Evolutionary conservation across 2,113 vertebrate species (phyloP).

Genomic region (Ovis canadensis): DNA sequence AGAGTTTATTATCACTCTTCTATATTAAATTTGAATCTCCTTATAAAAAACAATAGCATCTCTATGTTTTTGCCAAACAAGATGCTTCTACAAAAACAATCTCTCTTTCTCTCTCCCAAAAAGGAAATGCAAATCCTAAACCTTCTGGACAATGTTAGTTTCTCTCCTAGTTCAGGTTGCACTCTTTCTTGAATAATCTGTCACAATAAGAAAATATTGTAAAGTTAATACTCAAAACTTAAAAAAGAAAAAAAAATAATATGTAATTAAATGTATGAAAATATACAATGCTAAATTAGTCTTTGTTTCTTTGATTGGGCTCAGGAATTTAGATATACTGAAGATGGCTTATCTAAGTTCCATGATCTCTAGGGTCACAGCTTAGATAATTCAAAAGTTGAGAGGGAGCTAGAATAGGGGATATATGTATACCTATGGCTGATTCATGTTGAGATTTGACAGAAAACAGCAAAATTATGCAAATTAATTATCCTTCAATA

Average conservation of each 20-base stretch:
- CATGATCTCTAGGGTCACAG: not conserved
- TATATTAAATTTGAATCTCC: not conserved
- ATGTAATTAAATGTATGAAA: not conserved
- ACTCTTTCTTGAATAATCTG: not conserved
- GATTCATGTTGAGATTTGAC: accelerated
- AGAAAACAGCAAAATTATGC: no score
- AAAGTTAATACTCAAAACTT: not conserved
- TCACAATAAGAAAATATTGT: not conserved
- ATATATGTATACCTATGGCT: no score
- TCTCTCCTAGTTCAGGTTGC: not conserved
- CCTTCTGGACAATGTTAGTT: not conserved
- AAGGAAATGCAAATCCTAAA: not conserved
- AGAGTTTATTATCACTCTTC: not conserved
- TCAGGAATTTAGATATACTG: not conserved
- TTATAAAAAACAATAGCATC: not conserved
- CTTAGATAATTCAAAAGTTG: not conserved
- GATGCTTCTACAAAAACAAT: not conserved
- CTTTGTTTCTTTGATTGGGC: not conserved
- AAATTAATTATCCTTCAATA: no score
- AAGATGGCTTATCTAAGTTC: not conserved
- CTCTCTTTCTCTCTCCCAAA: not conserved
- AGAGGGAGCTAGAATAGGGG: no score
- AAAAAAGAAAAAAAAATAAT: not conserved
- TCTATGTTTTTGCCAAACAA: not conserved
- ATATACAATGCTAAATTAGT: not conserved